Evolutionary conservation across 2,797 vertebrate species (phyloP).

Genomic region (Diceros bicornis): DNA sequence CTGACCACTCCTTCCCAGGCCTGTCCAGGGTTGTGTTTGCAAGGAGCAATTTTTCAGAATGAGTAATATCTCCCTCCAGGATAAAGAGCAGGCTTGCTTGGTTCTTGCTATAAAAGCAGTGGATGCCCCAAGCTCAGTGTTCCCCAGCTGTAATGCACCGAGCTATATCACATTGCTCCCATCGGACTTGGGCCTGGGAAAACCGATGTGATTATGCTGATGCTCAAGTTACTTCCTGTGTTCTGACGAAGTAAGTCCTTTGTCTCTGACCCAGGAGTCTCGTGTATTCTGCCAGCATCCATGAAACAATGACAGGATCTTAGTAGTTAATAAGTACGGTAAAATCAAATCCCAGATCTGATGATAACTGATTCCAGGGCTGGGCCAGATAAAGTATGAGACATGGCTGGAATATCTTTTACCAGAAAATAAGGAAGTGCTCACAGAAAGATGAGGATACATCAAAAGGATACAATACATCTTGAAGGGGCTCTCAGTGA

Average conservation of each 20-base stretch:
- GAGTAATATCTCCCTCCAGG: neutral
- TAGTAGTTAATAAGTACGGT: neutral
- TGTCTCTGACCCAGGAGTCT: neutral
- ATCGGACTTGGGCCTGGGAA: neutral
- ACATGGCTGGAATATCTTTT: neutral
- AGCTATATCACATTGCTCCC: neutral
- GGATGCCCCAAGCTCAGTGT: neutral
- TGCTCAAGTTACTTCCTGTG: neutral
- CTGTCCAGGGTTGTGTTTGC: neutral
- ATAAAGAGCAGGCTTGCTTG: neutral
- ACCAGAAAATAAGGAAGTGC: neutral
- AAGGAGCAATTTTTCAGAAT: neutral
- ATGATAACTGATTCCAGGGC: neutral
- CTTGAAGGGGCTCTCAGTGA: neutral
- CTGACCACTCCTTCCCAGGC: neutral
- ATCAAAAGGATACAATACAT: neutral
- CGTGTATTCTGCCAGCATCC: neutral
- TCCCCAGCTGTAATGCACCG: neutral
- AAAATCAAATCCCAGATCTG: neutral
- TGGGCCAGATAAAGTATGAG: neutral
- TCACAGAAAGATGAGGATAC: neutral
- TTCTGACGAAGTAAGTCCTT: neutral
- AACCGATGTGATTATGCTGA: too few relatives aligned
- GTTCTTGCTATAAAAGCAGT: neutral
- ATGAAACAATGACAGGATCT: neutral